Percentiles rank a stretch among this genome's conserved stretches.
phyloP scores from a whole-genome alignment of 2,888 invertebrate species.

The Cryptocephalus primarius region DNA sequence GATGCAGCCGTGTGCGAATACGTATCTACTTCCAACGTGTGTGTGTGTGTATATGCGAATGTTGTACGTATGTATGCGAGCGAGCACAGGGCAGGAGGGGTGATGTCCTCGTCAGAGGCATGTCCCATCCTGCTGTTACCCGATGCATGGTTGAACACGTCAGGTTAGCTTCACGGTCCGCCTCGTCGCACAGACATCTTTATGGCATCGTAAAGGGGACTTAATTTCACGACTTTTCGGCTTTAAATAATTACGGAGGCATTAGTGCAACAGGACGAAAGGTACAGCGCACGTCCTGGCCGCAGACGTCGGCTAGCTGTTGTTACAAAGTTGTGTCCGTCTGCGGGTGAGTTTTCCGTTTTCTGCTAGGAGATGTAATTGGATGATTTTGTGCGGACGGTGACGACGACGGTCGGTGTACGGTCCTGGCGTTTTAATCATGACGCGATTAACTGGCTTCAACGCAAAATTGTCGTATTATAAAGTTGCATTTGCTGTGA shows the following conservation, averaged over 20 bases:
- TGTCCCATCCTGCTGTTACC: constrained; percentile 8
- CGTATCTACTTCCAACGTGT: constrained; percentile 11
- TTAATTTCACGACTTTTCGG: constrained; percentile 16
- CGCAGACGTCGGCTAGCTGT: constrained; percentile 1
- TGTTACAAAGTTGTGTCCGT: not conserved
- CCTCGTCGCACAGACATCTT: constrained; percentile 26
- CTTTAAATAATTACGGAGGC: constrained; percentile 16
- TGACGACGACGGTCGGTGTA: too few relatives aligned
- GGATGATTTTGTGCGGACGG: not conserved
- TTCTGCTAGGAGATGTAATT: not conserved
- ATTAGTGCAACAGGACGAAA: constrained; percentile 11
- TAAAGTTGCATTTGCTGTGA: too few relatives aligned
- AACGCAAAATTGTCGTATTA: too few relatives aligned
- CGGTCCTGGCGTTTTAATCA: too few relatives aligned
- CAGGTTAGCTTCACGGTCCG: constrained; percentile 24
- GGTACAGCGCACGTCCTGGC: constrained; percentile 4
- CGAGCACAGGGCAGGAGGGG: not conserved
- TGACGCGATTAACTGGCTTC: too few relatives aligned
- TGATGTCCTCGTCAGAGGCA: constrained; percentile 4
- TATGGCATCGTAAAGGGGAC: constrained; percentile 25
- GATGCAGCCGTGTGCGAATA: constrained; percentile 18
- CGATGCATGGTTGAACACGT: constrained; percentile 25
- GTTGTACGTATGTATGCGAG: too few relatives aligned
- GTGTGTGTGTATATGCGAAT: too few relatives aligned
- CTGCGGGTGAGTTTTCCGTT: not conserved